Evolutionary conservation across 2,113 vertebrate species (phyloP), one percentile per base, ranked within the genome.

Genomic region (Lepisosteus oculatus): DNA sequence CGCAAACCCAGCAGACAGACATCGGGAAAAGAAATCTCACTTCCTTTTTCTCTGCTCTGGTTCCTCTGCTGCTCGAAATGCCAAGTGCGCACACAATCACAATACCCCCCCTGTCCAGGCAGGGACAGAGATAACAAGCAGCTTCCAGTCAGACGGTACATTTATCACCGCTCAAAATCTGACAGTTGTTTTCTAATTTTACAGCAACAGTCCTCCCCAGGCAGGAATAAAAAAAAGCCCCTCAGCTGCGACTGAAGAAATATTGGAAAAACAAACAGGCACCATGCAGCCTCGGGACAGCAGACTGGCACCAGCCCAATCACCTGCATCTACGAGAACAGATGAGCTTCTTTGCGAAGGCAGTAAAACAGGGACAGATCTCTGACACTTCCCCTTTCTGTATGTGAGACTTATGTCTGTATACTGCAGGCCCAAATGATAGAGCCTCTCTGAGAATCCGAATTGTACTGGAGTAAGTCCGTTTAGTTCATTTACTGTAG

Each of bases 181-280:
- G 91, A 93, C 90, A 90, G 89, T 81, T 72, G 80, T 72, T 83
- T 89, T 88, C 70, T 83, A 85, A 78, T 89, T 91, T 86, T 82
- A 3, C 15, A 63, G 79, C 80, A 74, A 80, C 29, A 76, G 72
- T 85, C 71, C 68, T 83, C 79, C 78, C 72, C 74, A 84, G 88
- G 78, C 74, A 78, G 67, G 81, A 75, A 83, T 72, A 77, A 29
- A 2, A 2, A 80, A 78, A 83, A 80, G 76, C 81, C 83, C 78
- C 66, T 76, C 3, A 3, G 77, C 74, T 84, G 85, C 89, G 85
- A 89, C 78, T 82, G 85, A 87, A 91, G 75, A 90, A 72, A 75
- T 77, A 77, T 84, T 80, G 83, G 75, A 85, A 84, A 79, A 79
- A 87, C 82, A 82, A 80, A 42, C 76, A 84, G 86, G 81, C 79